Percentiles rank a stretch among this genome's conserved stretches.
These are phyloP conservation scores for Python bivittatus DNA, from an alignment of 2,113 vertebrate species.

Conservation along the genomic window DNA sequence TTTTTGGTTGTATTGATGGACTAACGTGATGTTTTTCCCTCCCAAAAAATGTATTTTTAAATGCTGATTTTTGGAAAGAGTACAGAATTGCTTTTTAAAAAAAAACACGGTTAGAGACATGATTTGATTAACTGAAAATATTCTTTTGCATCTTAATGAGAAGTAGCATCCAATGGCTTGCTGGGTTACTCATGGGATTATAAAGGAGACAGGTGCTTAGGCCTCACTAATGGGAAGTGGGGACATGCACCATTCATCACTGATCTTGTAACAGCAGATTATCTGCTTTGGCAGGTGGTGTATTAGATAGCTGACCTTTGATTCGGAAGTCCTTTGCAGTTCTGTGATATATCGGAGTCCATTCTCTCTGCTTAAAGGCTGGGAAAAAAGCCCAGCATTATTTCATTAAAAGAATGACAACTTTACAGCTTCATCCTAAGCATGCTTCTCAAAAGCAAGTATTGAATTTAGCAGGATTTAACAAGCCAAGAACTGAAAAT, in stretches of 20 bases:
- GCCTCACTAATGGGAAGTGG: background rate
- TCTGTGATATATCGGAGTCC: background rate
- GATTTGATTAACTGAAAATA: background rate
- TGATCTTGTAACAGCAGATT: background rate
- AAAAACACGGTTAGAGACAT: background rate
- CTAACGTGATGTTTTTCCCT: background rate
- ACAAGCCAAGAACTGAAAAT: background rate
- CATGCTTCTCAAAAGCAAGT: background rate
- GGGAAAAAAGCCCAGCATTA: background rate
- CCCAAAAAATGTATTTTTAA: background rate
- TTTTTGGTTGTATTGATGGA: background rate
- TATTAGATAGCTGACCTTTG: background rate
- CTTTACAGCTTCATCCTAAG: background rate
- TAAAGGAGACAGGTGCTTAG: background rate
- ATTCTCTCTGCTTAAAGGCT: background rate
- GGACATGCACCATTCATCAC: background rate
- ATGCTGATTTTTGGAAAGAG: background rate
- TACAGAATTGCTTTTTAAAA: background rate
- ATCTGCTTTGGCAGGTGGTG: background rate
- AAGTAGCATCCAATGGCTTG: background rate
- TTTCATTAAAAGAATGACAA: background rate
- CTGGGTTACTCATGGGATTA: background rate
- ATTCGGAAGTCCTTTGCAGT: background rate
- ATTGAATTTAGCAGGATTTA: background rate
- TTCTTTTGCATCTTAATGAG: background rate